These are phyloP conservation scores for Phoronis australis DNA, from an alignment of 2,888 invertebrate species.

Conservation along the genomic window DNA sequence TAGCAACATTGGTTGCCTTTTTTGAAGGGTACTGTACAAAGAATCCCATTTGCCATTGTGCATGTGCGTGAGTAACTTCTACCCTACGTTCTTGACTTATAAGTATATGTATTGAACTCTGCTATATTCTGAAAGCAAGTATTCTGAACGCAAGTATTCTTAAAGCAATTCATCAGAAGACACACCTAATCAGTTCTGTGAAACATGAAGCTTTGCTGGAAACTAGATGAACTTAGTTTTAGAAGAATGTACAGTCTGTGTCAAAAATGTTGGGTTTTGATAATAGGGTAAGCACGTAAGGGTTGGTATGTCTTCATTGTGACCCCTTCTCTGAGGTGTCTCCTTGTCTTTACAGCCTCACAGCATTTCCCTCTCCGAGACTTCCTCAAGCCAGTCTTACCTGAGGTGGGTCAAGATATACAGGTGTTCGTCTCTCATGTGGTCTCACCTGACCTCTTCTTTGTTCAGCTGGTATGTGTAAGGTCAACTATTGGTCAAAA, in stretches of 20 bases:
- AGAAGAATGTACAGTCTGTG: no score
- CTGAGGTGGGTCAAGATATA: slow-evolving; percentile 45
- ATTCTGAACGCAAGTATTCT: no score
- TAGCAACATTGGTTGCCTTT: no score
- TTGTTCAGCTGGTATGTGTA: slow-evolving; percentile 62
- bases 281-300: no score
- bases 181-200: no score
- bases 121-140: neutral
- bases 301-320: no score
- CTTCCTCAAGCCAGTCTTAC: slow-evolving; percentile 23
- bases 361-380: slow-evolving; percentile 2
- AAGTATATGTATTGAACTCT: neutral
- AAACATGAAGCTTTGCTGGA: no score
- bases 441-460: slow-evolving; percentile 64
- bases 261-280: no score
- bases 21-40: neutral
- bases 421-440: slow-evolving; percentile 61
- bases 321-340: no score
- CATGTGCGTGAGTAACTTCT: neutral
- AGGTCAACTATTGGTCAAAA: no score
- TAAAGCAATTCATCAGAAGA: no score
- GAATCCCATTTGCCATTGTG: neutral
- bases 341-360: neutral
- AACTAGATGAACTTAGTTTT: no score
- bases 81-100: neutral